phyloP scores from a whole-genome alignment of 2,888 invertebrate genomes.

The Cheiracanthium punctorium region DNA sequence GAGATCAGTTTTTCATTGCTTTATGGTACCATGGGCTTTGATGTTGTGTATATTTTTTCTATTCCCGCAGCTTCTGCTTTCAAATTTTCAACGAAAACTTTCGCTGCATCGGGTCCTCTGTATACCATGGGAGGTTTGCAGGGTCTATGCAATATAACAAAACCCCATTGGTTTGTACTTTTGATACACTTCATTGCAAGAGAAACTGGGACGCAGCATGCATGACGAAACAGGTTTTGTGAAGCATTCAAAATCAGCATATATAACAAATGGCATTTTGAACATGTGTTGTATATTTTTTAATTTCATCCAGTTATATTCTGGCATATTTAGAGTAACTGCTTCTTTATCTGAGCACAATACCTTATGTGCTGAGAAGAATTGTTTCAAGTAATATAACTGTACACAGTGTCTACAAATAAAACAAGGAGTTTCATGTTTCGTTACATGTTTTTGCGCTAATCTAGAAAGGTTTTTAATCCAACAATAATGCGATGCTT shows the following conservation, averaged over 20 bases:
- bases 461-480: neutral
- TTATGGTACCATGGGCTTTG: neutral
- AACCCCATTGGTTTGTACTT: neutral
- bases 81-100: neutral
- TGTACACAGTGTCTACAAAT: neutral
- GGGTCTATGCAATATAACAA: neutral
- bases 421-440: neutral
- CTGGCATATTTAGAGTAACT: neutral
- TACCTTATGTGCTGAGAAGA: neutral
- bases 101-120: neutral
- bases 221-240: neutral
- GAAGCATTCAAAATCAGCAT: conserved; percentile 16
- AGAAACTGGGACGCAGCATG: neutral
- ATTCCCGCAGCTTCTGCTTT: neutral
- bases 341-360: neutral
- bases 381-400: neutral
- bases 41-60: neutral
- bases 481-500: neutral
- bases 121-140: neutral
- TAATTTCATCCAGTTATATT: neutral
- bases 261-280: conserved; percentile 13
- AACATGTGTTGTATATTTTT: neutral
- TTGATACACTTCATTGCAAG: neutral
- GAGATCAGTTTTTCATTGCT: neutral
- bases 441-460: neutral